Percentiles rank a stretch among this genome's conserved stretches.
phyloP scores from a whole-genome alignment of 2,888 invertebrate genomes.

The Adelognathus sp. region DNA sequence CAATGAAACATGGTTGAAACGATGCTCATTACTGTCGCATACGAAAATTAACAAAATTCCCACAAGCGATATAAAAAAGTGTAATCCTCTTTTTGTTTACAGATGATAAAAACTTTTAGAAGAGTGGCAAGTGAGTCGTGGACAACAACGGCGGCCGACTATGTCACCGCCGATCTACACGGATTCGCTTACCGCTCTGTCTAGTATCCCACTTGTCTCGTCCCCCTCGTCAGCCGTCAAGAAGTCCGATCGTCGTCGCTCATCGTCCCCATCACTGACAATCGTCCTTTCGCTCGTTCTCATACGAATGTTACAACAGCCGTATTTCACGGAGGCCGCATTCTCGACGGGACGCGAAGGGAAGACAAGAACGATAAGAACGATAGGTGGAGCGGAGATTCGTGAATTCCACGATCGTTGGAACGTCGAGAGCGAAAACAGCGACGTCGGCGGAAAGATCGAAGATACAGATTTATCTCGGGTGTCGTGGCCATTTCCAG shows the following conservation, averaged over 20 bases:
- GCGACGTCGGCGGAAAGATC: neutral
- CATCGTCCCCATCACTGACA: slow-evolving; percentile 59
- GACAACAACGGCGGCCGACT: slow-evolving; percentile 76
- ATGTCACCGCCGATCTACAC: slow-evolving; percentile 76
- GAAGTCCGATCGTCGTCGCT: no score
- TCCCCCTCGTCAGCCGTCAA: slow-evolving; percentile 63
- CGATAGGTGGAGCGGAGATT: neutral
- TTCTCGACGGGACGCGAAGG: neutral
- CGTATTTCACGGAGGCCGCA: slow-evolving; percentile 21
- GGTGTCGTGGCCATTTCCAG: neutral
- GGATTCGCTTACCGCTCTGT: slow-evolving; percentile 69
- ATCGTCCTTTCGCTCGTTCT: slow-evolving; percentile 35
- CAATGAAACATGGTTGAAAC: no score
- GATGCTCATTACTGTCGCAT: no score
- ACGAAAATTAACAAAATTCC: neutral
- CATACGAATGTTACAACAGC: slow-evolving; percentile 14
- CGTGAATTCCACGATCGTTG: neutral
- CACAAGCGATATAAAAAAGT: neutral
- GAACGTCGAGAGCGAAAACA: neutral
- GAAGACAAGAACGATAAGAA: no score
- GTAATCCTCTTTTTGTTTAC: slow-evolving; percentile 29
- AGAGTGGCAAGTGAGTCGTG: slow-evolving; percentile 38
- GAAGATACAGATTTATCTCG: neutral
- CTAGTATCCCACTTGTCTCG: slow-evolving; percentile 72
- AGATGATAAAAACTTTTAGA: slow-evolving; percentile 53